Evolutionary conservation across 2,797 vertebrate species (phyloP).

Genomic region (Macroramphosus scolopax): DNA sequence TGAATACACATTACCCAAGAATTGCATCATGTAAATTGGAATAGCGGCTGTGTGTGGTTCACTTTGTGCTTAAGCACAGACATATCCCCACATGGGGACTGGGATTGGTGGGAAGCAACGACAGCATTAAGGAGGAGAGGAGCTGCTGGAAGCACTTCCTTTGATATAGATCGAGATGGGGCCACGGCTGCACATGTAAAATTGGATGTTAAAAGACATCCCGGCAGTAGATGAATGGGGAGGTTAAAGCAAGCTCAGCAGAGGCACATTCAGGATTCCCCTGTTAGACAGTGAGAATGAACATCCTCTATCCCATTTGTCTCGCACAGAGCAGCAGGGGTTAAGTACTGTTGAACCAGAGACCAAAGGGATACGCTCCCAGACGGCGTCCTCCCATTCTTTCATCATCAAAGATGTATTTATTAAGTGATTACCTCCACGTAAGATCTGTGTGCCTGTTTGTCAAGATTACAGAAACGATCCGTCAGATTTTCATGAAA

Average conservation of each 20-base stretch:
- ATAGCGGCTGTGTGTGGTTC: constrained; percentile 59
- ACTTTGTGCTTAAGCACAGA: constrained; percentile 45
- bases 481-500: no score
- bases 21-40: constrained; percentile 66
- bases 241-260: constrained; percentile 48
- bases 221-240: constrained; percentile 48
- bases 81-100: constrained; percentile 35
- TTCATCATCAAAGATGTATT: not conserved
- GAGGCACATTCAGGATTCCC: constrained; percentile 26
- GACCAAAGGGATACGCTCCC: constrained; percentile 16
- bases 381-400: constrained; percentile 10
- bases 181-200: constrained; percentile 58
- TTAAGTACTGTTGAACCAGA: constrained; percentile 36
- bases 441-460: no score
- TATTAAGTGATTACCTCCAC: no score
- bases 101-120: constrained; percentile 52
- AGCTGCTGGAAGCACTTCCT: constrained; percentile 45
- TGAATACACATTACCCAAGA: constrained; percentile 53
- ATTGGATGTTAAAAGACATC: constrained; percentile 67
- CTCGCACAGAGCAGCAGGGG: constrained; percentile 11
- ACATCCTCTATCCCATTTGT: constrained; percentile 14
- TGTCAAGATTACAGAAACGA: no score
- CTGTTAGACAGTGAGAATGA: constrained; percentile 35
- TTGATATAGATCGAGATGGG: constrained; percentile 67
- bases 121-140: constrained; percentile 44